Percentiles rank a stretch among this genome's conserved stretches.
Conservation (phyloP, 2,888 invertebrate genomes). For the Latrodectus hesperus region DNA sequence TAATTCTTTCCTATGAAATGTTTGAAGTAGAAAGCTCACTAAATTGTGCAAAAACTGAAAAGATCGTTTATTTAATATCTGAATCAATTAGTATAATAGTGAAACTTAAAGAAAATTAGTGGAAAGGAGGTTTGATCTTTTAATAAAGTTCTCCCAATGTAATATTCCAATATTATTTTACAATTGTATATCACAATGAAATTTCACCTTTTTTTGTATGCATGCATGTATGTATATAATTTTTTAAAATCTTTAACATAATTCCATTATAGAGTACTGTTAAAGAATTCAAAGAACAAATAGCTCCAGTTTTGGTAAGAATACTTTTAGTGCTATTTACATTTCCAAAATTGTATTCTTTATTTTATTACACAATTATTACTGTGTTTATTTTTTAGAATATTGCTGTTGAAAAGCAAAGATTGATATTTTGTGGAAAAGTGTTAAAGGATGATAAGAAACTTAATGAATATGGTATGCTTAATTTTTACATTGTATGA, state of each 20-base stretch:
- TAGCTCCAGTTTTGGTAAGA: conserved; percentile 82
- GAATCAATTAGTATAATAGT: too few relatives aligned
- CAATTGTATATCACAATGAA: too few relatives aligned
- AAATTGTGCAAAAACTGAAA: too few relatives aligned
- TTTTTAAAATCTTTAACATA: neutral
- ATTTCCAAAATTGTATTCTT: neutral
- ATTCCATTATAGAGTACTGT: conserved; percentile 82
- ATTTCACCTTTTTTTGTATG: too few relatives aligned
- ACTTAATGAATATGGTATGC: conserved; percentile 87
- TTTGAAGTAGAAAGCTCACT: too few relatives aligned
- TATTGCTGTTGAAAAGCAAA: conserved; percentile 87
- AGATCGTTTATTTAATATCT: too few relatives aligned
- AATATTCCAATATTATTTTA: too few relatives aligned
- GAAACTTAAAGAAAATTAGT: too few relatives aligned
- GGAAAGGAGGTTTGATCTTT: too few relatives aligned
- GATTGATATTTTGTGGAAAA: conserved; percentile 95
- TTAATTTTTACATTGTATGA: neutral
- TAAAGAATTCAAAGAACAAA: conserved; percentile 85
- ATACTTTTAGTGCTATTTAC: neutral
- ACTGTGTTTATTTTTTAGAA: conserved; percentile 73
- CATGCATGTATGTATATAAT: neutral
- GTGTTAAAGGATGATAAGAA: conserved; percentile 91
- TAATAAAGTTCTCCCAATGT: too few relatives aligned
- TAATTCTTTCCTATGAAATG: too few relatives aligned
- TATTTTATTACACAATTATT: neutral